A percentile compares a stretch with the other conserved stretches of the same genome.
These are phyloP conservation scores for Erpornis zantholeuca DNA, from an alignment of 2,113 vertebrate genomes.

Conservation along the genomic window DNA sequence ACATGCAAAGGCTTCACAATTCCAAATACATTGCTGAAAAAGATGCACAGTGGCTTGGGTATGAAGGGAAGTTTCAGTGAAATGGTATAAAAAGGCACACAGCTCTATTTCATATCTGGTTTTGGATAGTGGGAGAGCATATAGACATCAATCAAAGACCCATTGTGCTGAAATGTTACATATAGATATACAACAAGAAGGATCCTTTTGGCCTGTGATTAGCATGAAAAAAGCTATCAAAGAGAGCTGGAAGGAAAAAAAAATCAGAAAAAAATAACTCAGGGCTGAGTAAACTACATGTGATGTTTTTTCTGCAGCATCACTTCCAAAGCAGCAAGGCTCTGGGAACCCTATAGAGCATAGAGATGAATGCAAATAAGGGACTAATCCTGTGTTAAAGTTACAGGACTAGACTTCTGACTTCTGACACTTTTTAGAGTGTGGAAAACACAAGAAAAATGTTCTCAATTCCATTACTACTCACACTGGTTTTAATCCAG, in stretches of 20 bases:
- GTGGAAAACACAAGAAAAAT: not conserved
- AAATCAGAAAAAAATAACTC: accelerated
- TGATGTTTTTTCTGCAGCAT: not conserved
- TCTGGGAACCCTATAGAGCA: not conserved
- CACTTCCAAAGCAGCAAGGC: not conserved
- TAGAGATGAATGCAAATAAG: not conserved
- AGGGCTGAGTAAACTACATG: not conserved
- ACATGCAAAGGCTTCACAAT: not conserved
- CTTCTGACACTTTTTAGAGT: not conserved
- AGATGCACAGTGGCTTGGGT: not conserved
- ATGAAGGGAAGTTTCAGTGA: not conserved
- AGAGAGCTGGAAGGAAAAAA: not conserved
- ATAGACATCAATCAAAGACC: not conserved
- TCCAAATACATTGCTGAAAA: not conserved
- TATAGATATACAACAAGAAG: not conserved
- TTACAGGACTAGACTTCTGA: not conserved
- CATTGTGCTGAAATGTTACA: not conserved
- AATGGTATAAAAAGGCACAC: not conserved
- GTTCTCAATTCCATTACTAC: accelerated
- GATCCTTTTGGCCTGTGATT: not conserved
- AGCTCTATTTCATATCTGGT: not conserved
- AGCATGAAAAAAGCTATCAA: not conserved
- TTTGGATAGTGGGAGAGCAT: not conserved
- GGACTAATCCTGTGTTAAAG: not conserved
- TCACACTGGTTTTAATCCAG: not conserved